Percentiles rank a stretch among this genome's conserved stretches.
Evolutionary conservation across 1,140 invertebrate genomes (phyloP).

Genomic region (Littorina saxatilis): DNA sequence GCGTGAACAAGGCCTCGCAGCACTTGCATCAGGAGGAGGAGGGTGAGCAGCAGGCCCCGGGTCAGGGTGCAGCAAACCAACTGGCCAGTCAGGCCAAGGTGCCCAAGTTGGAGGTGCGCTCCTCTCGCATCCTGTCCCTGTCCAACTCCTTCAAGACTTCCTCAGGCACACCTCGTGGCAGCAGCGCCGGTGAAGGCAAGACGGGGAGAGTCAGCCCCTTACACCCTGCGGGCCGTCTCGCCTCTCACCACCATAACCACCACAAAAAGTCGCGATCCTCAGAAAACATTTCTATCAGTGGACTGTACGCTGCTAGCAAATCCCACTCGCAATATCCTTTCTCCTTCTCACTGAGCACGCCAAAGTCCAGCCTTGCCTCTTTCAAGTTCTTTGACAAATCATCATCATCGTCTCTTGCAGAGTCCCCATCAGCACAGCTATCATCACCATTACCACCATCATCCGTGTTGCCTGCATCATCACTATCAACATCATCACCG

Average conservation of each 20-base stretch:
- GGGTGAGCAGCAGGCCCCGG: constrained; percentile 24
- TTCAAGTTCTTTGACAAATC: constrained; percentile 66
- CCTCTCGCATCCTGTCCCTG: constrained; percentile 56
- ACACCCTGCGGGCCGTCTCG: constrained; percentile 4
- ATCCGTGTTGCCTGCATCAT: neutral
- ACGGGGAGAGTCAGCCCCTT: constrained; percentile 41
- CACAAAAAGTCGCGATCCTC: constrained; percentile 60
- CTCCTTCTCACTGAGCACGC: constrained; percentile 68
- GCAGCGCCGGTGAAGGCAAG: neutral
- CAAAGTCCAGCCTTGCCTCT: constrained; percentile 64
- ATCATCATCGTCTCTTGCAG: neutral
- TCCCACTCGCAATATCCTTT: constrained; percentile 58
- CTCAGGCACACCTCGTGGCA: neutral
- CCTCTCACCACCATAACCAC: constrained; percentile 34
- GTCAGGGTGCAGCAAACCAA: neutral
- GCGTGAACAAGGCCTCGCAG: constrained; percentile 51
- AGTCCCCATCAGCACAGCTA: neutral
- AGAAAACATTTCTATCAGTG: constrained; percentile 58
- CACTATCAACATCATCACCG: constrained; percentile 6
- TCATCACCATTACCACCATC: neutral
- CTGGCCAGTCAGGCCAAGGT: constrained; percentile 61
- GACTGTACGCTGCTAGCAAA: constrained; percentile 35
- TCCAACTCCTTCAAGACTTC: constrained; percentile 39
- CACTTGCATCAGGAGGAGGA: constrained; percentile 44
- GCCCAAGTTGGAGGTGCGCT: constrained; percentile 66